phyloP scores from a whole-genome alignment of 2,888 invertebrate genomes.

The Harpalus rufipes region DNA sequence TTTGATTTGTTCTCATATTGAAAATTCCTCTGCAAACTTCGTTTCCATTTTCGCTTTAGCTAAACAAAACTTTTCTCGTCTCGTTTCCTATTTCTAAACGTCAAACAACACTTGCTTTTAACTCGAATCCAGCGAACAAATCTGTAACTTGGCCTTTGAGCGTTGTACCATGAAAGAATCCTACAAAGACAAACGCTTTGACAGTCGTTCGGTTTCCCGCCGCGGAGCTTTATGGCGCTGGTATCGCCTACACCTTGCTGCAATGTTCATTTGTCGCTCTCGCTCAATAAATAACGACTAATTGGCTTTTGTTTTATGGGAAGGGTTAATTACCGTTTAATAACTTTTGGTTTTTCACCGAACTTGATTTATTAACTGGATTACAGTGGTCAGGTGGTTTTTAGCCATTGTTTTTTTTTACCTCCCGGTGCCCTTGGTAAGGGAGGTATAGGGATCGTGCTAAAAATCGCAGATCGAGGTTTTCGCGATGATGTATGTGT shows the following conservation, averaged over 20 bases:
- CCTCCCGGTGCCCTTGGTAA: too few species aligned
- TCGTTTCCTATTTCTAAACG: conserved; percentile 2
- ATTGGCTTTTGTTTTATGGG: conserved; percentile 43
- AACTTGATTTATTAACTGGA: conserved; percentile 2
- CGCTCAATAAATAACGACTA: conserved; percentile 49
- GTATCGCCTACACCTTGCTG: conserved; percentile 18
- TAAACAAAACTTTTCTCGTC: neutral
- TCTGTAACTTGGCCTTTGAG: conserved; percentile 5
- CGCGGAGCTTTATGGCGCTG: conserved; percentile 9
- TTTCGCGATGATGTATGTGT: too few species aligned
- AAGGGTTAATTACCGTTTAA: conserved; percentile 46
- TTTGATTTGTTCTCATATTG: neutral
- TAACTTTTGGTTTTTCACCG: conserved; percentile 37
- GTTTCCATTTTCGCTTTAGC: neutral
- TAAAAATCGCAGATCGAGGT: too few species aligned
- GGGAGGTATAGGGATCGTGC: too few species aligned
- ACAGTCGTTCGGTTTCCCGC: conserved; percentile 23
- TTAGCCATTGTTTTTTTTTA: neutral
- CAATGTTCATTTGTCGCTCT: conserved; percentile 32
- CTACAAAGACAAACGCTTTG: conserved; percentile 41
- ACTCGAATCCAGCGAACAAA: neutral
- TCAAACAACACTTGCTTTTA: neutral
- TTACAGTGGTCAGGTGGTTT: neutral
- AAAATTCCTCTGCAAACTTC: neutral
- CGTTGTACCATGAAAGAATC: neutral